These are phyloP conservation scores for Lathronympha strigana DNA, from an alignment of 2,888 invertebrate species.

Conservation along the genomic window DNA sequence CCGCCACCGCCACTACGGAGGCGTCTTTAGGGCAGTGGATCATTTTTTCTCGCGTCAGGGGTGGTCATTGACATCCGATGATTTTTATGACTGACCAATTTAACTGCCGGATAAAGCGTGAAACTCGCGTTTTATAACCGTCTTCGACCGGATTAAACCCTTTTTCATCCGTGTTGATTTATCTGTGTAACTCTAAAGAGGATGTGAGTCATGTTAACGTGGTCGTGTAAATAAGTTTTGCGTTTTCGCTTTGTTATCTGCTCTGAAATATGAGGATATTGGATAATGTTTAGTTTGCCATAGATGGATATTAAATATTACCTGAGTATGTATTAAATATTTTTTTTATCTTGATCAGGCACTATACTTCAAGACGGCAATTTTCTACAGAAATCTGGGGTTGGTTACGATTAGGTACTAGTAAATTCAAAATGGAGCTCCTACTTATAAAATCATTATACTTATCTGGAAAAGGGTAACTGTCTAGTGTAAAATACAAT, in stretches of 20 bases:
- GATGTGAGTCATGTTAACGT: slow-evolving; percentile 37
- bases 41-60: slow-evolving; percentile 51
- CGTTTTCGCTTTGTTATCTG: slow-evolving; percentile 30
- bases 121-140: slow-evolving; percentile 73
- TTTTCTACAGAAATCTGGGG: too few relatives aligned
- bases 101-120: slow-evolving; percentile 77
- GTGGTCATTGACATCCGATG: slow-evolving; percentile 63
- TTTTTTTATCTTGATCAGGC: too few relatives aligned
- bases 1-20: not conserved
- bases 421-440: too few relatives aligned
- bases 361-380: too few relatives aligned
- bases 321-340: not conserved
- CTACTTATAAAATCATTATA: too few relatives aligned
- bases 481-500: too few relatives aligned
- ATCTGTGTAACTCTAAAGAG: slow-evolving; percentile 51
- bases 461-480: too few relatives aligned
- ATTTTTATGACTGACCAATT: slow-evolving; percentile 62
- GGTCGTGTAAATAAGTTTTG: slow-evolving; percentile 36
- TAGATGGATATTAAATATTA: slow-evolving; percentile 15
- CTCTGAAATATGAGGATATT: slow-evolving; percentile 34
- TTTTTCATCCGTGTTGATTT: slow-evolving; percentile 75
- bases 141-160: slow-evolving; percentile 70
- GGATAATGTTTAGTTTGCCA: slow-evolving; percentile 29
- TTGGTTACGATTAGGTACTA: too few relatives aligned
- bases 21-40: slow-evolving; percentile 5